Conservation (phyloP, 2,797 vertebrate genomes). For the Falco naumanni region DNA sequence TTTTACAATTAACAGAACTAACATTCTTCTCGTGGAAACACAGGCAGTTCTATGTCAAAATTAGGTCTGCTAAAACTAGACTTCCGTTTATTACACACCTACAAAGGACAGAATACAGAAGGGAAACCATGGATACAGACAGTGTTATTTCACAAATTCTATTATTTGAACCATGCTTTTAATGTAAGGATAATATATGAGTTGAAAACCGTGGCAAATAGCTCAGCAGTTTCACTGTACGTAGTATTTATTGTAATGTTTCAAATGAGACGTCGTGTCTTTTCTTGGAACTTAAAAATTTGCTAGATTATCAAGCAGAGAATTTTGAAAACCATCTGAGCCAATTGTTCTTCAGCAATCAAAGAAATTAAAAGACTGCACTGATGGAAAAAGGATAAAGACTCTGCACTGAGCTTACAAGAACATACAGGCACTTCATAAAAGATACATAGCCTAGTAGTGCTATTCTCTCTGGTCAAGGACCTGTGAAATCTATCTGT, state of each 20-base stretch:
- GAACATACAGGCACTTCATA: background rate
- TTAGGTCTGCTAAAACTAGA: background rate
- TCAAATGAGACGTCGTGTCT: background rate
- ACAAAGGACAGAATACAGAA: background rate
- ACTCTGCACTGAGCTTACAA: background rate
- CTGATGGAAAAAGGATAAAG: background rate
- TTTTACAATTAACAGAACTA: background rate
- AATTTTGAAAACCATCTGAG: background rate
- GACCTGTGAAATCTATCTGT: background rate
- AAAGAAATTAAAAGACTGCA: background rate
- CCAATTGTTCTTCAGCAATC: background rate
- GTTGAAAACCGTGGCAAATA: background rate
- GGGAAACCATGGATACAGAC: background rate
- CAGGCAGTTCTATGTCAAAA: background rate
- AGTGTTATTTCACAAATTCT: background rate
- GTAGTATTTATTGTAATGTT: background rate
- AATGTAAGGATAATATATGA: background rate
- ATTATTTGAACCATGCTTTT: background rate
- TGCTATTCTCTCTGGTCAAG: background rate
- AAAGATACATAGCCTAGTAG: background rate
- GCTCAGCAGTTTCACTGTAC: background rate
- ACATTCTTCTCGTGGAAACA: background rate
- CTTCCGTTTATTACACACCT: background rate
- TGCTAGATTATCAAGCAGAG: background rate
- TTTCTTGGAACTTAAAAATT: background rate